These are phyloP conservation scores for Atopsyche davidsoni DNA, from an alignment of 1,140 invertebrate genomes.

Conservation along the genomic window DNA sequence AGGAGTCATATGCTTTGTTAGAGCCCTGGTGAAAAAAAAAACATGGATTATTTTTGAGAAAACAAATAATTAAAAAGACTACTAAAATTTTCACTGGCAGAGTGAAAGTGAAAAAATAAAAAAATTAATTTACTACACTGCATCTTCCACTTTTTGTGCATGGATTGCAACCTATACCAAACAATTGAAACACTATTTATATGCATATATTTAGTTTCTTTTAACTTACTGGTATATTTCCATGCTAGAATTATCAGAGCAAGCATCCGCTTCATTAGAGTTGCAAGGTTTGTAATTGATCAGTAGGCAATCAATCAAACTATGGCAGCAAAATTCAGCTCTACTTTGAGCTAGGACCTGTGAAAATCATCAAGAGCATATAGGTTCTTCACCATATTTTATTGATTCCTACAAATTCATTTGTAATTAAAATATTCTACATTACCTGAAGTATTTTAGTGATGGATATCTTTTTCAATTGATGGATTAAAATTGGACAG, in stretches of 20 bases:
- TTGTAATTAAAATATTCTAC: slow-evolving; percentile 15
- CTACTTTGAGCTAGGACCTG: slow-evolving; percentile 45
- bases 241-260: slow-evolving; percentile 40
- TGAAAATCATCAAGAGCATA: slow-evolving; percentile 12
- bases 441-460: slow-evolving; percentile 45
- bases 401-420: too few relatives aligned
- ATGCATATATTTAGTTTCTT: too few relatives aligned
- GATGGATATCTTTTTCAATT: slow-evolving; percentile 42
- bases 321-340: slow-evolving; percentile 43
- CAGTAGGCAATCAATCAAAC: slow-evolving; percentile 44
- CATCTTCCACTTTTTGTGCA: too few relatives aligned
- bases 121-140: not conserved
- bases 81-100: too few relatives aligned
- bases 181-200: too few relatives aligned
- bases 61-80: not conserved
- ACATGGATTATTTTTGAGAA: not conserved
- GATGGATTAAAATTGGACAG: slow-evolving; percentile 41
- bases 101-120: slow-evolving; percentile 1
- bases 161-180: too few relatives aligned
- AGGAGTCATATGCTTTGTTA: slow-evolving; percentile 49
- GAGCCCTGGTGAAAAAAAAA: slow-evolving; percentile 34
- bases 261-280: slow-evolving; percentile 36
- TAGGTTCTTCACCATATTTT: not conserved
- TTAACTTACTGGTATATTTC: slow-evolving; percentile 48
- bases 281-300: slow-evolving; percentile 42